Evolutionary conservation across 1,140 invertebrate genomes (phyloP), one percentile per base, ranked within the genome.

Genomic region (Trypoxylus dichotomus): DNA sequence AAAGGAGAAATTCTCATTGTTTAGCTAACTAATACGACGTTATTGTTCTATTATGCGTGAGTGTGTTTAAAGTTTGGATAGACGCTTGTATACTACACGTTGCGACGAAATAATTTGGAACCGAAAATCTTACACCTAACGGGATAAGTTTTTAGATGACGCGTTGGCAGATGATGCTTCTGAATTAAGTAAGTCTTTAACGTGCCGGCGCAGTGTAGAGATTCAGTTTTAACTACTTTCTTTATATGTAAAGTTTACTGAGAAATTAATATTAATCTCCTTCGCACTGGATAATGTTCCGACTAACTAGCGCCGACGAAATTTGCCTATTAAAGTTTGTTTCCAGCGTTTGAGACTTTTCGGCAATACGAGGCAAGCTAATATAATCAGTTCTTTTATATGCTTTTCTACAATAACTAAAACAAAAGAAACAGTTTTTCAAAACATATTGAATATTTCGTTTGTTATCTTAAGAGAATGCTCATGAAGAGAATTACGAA

Each of bases 251-350:
- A 58, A 58, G 47, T 58, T 58, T 58, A 58, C 47, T 13, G 32
- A 7, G 47, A n/a, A 58, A 58, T 58, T 58, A 58, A 58, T 58
- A 58, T 58, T 58, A 58, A 58, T 58, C 47, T 58, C 21, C 47
- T 21, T 58, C 15, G 21, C 47, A 5, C 15, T 21, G 47, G 47
- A 5, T 58, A 58, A 58, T 21, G 47, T 58, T 58, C 21, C 15
- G 10, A 37, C 32, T 58, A 58, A 58, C 15, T 11, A 58, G 47
- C 15, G n/a, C n/a, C n/a, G n/a, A n/a, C n/a, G 15, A 13, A 21
- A 58, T 19, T 21, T 58, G 13, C 15, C 21, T 0, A 10, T 58
- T 58, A 2, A 58, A 21, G 47, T 58, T 7, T 19, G 7, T 10
- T 58, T 58, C 15, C 5, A 21, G 1, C 21, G 47, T 58, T 21